A percentile compares a stretch with the other conserved stretches of the same genome.
phyloP scores from a whole-genome alignment of 1,140 invertebrate genomes.

The Tetragonula clypearis region DNA sequence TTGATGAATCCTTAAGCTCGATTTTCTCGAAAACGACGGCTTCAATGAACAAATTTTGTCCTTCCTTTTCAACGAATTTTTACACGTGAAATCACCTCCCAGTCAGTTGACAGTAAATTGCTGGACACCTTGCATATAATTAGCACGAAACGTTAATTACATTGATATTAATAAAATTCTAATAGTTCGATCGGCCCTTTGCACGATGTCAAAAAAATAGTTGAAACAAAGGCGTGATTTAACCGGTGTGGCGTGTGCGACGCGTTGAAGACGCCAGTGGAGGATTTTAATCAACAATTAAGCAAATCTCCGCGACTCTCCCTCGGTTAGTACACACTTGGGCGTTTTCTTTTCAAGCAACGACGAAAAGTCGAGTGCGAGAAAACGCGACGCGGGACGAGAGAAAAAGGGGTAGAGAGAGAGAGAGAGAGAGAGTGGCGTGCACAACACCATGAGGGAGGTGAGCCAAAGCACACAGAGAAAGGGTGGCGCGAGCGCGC shows the following conservation, averaged over 20 bases:
- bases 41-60: too few species aligned
- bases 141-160: background rate
- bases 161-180: background rate
- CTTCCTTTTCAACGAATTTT: too few species aligned
- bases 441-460: constrained; percentile 28
- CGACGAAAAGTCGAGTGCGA: constrained; percentile 25
- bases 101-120: too few species aligned
- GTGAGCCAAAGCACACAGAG: constrained; percentile 26
- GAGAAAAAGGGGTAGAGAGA: background rate
- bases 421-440: constrained; percentile 6
- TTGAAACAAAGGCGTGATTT: too few species aligned
- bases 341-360: constrained; percentile 8
- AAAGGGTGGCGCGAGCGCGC: constrained; percentile 6
- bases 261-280: background rate
- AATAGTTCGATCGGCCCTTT: background rate
- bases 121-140: background rate
- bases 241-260: background rate
- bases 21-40: too few species aligned
- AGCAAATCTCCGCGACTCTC: background rate
- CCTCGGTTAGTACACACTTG: background rate
- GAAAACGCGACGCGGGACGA: background rate
- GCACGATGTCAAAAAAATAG: too few species aligned
- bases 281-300: constrained; percentile 32
- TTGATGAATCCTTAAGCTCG: too few species aligned
- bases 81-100: too few species aligned